Conservation (phyloP, 2,888 invertebrate genomes). For the Torymus aiolomorphi region DNA sequence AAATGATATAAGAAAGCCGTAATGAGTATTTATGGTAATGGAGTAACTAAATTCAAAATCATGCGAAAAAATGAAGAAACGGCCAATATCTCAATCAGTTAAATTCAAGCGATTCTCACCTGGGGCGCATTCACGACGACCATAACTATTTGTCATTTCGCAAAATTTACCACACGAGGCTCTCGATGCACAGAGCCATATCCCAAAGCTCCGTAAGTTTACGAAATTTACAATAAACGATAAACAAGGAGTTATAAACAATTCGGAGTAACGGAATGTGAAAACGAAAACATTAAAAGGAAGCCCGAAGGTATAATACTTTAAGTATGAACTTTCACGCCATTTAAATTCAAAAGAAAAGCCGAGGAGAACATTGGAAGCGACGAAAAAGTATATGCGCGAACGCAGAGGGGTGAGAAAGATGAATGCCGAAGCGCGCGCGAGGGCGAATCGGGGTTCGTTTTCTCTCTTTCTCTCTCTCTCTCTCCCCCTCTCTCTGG, state of each 20-base stretch:
- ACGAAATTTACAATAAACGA: slow-evolving; percentile 33
- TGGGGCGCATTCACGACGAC: background rate
- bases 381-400: slow-evolving; percentile 44
- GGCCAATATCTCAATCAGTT: background rate
- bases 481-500: background rate
- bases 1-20: too few relatives aligned
- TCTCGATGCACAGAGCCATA: background rate
- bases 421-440: slow-evolving; percentile 40
- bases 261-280: slow-evolving; percentile 24
- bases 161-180: background rate
- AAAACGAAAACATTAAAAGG: slow-evolving; percentile 38
- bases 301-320: slow-evolving; percentile 41
- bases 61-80: too few relatives aligned
- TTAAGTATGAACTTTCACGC: slow-evolving; percentile 52
- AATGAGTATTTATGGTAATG: too few relatives aligned
- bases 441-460: slow-evolving; percentile 1
- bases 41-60: too few relatives aligned
- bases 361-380: slow-evolving; percentile 42
- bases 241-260: slow-evolving; percentile 33
- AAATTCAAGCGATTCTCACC: background rate
- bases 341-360: slow-evolving; percentile 55
- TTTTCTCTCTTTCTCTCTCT: slow-evolving; percentile 15
- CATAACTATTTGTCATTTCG: background rate
- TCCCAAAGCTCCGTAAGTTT: background rate
- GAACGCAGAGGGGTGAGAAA: slow-evolving; percentile 36